Conservation (phyloP, 2,888 invertebrate species). For the Anthophora plumipes region DNA sequence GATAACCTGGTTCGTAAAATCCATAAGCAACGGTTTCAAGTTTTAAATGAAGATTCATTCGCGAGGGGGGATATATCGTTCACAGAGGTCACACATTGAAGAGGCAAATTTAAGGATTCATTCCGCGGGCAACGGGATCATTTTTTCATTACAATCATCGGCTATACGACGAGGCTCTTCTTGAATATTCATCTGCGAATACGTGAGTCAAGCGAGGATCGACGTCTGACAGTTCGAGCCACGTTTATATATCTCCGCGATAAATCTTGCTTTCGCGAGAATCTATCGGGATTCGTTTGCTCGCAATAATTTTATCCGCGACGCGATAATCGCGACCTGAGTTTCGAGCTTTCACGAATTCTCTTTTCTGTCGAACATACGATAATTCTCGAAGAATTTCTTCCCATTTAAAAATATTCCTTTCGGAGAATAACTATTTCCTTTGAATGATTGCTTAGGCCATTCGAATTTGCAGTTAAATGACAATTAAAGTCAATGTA, state of each 20-base stretch:
- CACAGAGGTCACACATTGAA: background rate
- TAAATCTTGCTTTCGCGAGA: constrained; percentile 33
- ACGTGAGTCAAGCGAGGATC: constrained; percentile 9
- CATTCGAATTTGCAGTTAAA: too few species aligned
- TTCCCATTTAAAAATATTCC: too few species aligned
- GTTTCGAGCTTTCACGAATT: constrained; percentile 4
- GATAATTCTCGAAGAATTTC: too few species aligned
- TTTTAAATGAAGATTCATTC: background rate
- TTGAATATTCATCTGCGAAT: constrained; percentile 17
- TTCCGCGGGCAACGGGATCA: background rate
- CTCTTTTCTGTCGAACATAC: background rate
- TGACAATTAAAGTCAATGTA: too few species aligned
- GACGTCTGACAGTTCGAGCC: constrained; percentile 25
- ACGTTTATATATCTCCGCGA: constrained; percentile 29
- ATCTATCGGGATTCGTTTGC: constrained; percentile 41
- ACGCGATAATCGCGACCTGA: background rate
- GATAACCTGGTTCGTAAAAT: too few species aligned
- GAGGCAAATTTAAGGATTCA: constrained; percentile 18
- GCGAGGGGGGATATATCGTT: background rate
- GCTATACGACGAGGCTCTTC: background rate
- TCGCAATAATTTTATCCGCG: constrained; percentile 35
- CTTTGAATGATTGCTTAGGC: too few species aligned
- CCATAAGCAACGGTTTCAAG: background rate
- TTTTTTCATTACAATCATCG: constrained; percentile 27
- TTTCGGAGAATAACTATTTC: too few species aligned